A percentile compares a stretch with the other conserved stretches of the same genome.
Conservation (phyloP, 53 echinoderm and acorn worm species). For the Hippasteria phrygiana region DNA sequence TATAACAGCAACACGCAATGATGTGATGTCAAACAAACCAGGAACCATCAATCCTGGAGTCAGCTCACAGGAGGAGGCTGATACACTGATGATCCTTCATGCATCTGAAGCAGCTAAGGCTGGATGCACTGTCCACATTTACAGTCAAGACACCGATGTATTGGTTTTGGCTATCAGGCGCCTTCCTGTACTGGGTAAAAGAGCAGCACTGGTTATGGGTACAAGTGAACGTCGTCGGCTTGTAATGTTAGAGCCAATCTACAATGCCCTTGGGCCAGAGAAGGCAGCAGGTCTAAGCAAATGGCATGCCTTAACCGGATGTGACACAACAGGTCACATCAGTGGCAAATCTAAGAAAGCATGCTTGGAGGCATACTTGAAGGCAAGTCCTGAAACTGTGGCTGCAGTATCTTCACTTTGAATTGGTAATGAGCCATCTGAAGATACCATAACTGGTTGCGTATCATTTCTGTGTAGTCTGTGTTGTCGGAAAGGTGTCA, state of each 20-base stretch:
- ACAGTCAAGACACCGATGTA: constrained; percentile 61
- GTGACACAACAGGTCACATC: constrained; percentile 56
- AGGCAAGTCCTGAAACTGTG: constrained; percentile 30
- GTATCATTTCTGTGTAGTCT: constrained; percentile 45
- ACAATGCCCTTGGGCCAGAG: constrained; percentile 47
- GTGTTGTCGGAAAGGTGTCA: neutral
- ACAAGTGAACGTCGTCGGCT: constrained; percentile 28
- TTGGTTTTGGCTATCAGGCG: constrained; percentile 47
- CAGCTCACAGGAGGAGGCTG: constrained; percentile 66
- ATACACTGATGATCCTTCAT: constrained; percentile 41
- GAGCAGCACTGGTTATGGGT: constrained; percentile 36
- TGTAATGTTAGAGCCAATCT: constrained; percentile 50
- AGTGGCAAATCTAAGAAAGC: constrained; percentile 30
- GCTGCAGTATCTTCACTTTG: constrained; percentile 37
- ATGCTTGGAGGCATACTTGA: constrained; percentile 24
- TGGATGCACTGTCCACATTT: constrained; percentile 43
- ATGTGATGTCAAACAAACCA: constrained; percentile 18
- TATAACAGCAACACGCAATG: constrained; percentile 31
- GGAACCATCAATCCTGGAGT: neutral
- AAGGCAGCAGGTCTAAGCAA: constrained; percentile 29
- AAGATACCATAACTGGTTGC: constrained; percentile 38
- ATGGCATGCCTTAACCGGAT: constrained; percentile 61
- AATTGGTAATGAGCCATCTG: constrained; percentile 13
- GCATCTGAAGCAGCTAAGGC: constrained; percentile 33
- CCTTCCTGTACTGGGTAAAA: constrained; percentile 28